A percentile compares a stretch with the other conserved stretches of the same genome.
phyloP scores from a whole-genome alignment of 2,113 vertebrate genomes.

The Todiramphus saurophagus region DNA sequence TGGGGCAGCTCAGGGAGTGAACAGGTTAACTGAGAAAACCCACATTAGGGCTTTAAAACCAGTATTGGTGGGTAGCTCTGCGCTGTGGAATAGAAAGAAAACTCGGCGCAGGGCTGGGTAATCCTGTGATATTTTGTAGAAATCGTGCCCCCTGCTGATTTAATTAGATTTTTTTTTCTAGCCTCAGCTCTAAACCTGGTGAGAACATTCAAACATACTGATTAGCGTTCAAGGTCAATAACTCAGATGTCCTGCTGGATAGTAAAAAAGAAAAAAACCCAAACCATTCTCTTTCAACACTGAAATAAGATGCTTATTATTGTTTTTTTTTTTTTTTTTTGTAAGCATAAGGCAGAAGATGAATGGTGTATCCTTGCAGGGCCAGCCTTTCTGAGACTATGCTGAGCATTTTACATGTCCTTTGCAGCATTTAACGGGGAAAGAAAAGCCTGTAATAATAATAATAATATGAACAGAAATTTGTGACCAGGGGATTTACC shows the following conservation, averaged over 20 bases:
- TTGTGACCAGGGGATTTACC: not conserved
- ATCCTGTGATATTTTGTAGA: constrained; percentile 53
- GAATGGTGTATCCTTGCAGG: not conserved
- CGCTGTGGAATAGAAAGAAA: not conserved
- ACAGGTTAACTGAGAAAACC: not conserved
- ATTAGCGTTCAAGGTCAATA: constrained; percentile 48
- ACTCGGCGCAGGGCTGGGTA: not conserved
- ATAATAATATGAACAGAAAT: not conserved
- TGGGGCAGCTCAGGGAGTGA: not conserved
- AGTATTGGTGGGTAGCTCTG: not conserved
- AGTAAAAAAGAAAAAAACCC: not conserved
- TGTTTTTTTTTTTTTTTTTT: constrained; percentile 27
- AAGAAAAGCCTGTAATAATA: constrained; percentile 2
- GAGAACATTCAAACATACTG: not conserved
- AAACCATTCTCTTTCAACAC: constrained; percentile 4
- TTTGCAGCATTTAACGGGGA: not conserved
- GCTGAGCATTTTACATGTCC: not conserved
- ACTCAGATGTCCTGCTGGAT: constrained; percentile 2
- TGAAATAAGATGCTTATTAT: constrained; percentile 43
- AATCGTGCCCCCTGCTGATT: constrained; percentile 74
- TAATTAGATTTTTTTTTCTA: constrained; percentile 47
- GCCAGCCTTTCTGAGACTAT: not conserved
- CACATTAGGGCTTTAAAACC: not conserved
- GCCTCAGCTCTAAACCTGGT: not conserved
- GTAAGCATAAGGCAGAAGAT: not conserved